Evolutionary conservation across 2,797 vertebrate species (phyloP).

Genomic region (Babyrousa celebensis): DNA sequence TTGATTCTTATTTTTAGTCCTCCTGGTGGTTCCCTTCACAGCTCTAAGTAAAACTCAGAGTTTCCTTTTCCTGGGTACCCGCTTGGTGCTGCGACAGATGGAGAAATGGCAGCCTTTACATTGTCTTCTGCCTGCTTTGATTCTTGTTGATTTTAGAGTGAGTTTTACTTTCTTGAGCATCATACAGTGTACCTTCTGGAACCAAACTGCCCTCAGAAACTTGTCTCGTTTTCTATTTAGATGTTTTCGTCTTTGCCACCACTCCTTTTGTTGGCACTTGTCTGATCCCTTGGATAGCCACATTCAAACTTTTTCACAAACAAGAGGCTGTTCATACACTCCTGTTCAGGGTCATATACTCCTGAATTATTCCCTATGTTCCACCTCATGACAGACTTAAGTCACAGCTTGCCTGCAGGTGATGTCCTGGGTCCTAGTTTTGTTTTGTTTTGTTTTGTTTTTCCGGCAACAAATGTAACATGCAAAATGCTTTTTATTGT

Average conservation of each 20-base stretch:
- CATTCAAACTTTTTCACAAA: neutral
- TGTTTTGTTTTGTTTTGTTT: too few relatives aligned
- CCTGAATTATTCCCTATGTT: neutral
- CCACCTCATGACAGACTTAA: neutral
- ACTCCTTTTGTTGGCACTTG: accelerated
- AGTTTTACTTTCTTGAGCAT: neutral
- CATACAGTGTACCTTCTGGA: neutral
- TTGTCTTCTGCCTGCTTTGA: neutral
- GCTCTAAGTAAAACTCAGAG: neutral
- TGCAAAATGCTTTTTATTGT: accelerated
- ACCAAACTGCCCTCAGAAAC: neutral
- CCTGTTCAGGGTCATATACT: neutral
- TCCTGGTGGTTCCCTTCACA: slow-evolving; percentile 70
- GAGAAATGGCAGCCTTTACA: too few relatives aligned
- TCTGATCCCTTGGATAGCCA: neutral
- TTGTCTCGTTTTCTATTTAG: neutral
- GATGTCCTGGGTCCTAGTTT: accelerated
- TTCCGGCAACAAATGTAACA: neutral
- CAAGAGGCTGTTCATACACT: too few relatives aligned
- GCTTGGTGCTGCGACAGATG: accelerated
- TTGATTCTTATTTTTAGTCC: slow-evolving; percentile 75
- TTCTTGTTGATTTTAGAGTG: neutral
- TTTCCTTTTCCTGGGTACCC: neutral
- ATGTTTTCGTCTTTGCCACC: neutral
- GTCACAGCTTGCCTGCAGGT: neutral